Base-by-base conservation (phyloP, 2,888 invertebrate species). In the Teleogryllus oceanicus region DNA sequence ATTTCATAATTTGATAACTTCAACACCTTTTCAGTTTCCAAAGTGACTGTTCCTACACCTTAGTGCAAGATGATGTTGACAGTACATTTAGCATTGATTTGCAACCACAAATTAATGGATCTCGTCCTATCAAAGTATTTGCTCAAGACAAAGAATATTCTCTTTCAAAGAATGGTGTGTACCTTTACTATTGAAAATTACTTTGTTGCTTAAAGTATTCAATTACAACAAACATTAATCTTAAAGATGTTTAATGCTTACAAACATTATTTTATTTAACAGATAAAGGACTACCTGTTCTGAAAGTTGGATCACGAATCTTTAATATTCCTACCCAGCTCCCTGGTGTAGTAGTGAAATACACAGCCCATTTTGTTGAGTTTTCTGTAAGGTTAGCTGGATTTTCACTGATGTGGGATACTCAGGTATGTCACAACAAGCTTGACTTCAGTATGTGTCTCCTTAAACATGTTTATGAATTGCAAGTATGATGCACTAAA, bases 361-460 rank as follows among this genome's bases (percentile, higher is more conserved):
- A 93, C 87, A 90, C 92, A 12, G 92, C 92, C 0, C 92, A 92
- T 84, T 91, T 91, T 84, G 89, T 95, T 2, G 87, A 92, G 20
- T 89, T 95, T 51, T 89, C 90, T 77, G 87, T 95, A 81, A 94
- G 94, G 83, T 88, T 90, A 0, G 86, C 91, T 2, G 94, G 94
- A 0, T 86, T 93, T 37, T 89, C 90, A 50, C 84, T 96, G 79
- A 91, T 92, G 83, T 97, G 96, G 96, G 95, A 96, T 85, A 90
- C 91, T 11, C 88, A 91, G 85, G 92, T 92, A 85, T 87, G 86
- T 81, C 74, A 37, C 37, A 37, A 37, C 37, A 8, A 37, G 37
- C 37, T 78, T 77, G 16, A 20, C 49, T 18, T 74, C 78, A 78
- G 10, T 50, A 12, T 16, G 37, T 37, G 37, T 37, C 37, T 37